phyloP scores from a whole-genome alignment of 2,888 invertebrate genomes.

The Calameuta idolon region DNA sequence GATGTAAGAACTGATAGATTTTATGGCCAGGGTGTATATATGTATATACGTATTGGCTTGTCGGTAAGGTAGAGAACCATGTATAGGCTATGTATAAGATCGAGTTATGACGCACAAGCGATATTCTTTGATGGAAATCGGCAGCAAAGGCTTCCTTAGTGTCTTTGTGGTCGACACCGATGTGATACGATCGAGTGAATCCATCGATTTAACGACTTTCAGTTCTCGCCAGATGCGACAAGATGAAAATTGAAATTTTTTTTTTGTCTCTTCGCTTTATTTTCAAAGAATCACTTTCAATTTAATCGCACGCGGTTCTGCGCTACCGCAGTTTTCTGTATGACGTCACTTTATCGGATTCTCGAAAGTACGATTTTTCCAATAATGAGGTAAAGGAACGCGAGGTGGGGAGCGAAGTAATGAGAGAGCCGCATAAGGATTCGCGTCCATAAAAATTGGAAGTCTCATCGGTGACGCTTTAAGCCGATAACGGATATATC shows the following conservation, averaged over 20 bases:
- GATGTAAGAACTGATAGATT: not conserved
- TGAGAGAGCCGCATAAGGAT: not conserved
- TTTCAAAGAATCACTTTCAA: not conserved
- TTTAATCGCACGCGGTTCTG: not conserved
- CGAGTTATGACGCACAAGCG: not conserved
- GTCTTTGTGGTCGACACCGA: not conserved
- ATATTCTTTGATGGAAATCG: not conserved
- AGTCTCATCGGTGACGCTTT: not conserved
- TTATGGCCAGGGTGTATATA: not conserved
- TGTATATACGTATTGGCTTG: no score
- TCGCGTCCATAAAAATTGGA: not conserved
- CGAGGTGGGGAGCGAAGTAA: not conserved
- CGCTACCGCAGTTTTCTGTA: not conserved
- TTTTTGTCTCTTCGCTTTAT: not conserved
- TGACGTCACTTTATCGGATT: not conserved
- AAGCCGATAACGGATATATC: not conserved
- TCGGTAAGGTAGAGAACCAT: not conserved
- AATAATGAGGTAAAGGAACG: not conserved
- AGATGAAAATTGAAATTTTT: not conserved
- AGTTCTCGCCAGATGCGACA: not conserved
- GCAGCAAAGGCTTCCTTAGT: not conserved
- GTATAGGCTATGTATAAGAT: not conserved
- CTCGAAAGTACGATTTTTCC: not conserved
- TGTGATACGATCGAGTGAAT: not conserved
- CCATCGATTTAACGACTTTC: not conserved